Percentiles rank a stretch among this genome's conserved stretches.
phyloP scores from a whole-genome alignment of 2,888 invertebrate genomes.

The Cylindroiulus punctatus region DNA sequence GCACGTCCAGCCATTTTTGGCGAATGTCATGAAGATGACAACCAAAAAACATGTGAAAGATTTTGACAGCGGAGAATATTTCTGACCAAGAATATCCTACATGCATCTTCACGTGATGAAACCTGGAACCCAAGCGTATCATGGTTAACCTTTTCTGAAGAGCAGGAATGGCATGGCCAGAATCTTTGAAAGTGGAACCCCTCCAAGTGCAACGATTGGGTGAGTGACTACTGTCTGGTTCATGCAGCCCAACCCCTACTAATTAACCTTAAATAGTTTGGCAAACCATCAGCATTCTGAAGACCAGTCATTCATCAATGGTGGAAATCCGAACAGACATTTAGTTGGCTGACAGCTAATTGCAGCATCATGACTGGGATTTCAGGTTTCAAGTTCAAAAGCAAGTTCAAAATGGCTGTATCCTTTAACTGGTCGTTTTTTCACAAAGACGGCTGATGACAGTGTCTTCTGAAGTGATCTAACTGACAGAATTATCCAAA shows the following conservation, averaged over 20 bases:
- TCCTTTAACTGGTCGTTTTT: too few species aligned
- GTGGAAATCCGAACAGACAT: background rate
- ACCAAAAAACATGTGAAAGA: background rate
- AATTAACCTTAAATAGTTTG: background rate
- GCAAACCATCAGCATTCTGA: background rate
- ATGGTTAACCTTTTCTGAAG: constrained; percentile 15
- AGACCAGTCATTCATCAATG: background rate
- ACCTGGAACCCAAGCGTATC: constrained; percentile 2
- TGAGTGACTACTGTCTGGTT: background rate
- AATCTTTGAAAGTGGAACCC: background rate
- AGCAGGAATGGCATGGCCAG: background rate
- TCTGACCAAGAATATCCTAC: background rate
- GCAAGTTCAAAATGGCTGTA: too few species aligned
- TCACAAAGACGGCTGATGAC: too few species aligned
- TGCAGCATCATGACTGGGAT: background rate
- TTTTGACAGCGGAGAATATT: background rate
- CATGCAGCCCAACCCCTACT: background rate
- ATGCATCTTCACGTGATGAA: background rate
- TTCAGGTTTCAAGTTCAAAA: background rate
- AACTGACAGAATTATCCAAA: too few species aligned
- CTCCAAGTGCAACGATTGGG: background rate
- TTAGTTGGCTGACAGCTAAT: background rate
- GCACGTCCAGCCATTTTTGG: background rate
- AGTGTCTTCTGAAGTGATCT: too few species aligned
- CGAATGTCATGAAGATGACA: background rate